These are phyloP conservation scores for Uloborus diversus DNA, from an alignment of 1,140 invertebrate species.

Conservation along the genomic window DNA sequence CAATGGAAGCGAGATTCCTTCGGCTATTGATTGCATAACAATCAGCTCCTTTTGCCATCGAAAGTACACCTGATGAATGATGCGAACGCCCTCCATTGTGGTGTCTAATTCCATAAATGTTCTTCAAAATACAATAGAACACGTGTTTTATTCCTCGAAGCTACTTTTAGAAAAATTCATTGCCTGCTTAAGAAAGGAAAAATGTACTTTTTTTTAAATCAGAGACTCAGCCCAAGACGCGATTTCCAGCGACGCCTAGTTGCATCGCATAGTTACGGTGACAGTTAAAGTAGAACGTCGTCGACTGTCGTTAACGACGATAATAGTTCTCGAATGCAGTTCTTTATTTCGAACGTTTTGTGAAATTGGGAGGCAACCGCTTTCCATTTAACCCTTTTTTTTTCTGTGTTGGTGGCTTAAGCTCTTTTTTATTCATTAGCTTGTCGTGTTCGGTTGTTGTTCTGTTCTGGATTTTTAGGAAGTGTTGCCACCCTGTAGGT, in stretches of 20 bases:
- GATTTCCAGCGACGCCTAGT: conserved; percentile 37
- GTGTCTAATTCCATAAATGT: no score
- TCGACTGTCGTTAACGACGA: conserved; percentile 41
- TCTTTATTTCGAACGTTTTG: conserved; percentile 6
- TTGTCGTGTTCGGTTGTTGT: conserved; percentile 25
- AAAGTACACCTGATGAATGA: no score
- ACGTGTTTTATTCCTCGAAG: no score
- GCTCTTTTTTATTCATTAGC: conserved; percentile 54
- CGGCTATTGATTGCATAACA: no score
- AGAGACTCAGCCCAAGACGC: conserved; percentile 24
- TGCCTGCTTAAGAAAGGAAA: no score
- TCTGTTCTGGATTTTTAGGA: conserved; percentile 16
- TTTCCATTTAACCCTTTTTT: conserved; percentile 31
- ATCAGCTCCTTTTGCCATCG: no score
- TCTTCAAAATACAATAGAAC: no score
- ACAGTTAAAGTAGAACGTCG: conserved; percentile 43
- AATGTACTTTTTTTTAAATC: no score
- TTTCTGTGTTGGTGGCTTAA: conserved; percentile 44
- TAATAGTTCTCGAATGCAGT: conserved; percentile 24
- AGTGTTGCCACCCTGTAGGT: conserved; percentile 33
- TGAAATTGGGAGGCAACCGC: conserved; percentile 6
- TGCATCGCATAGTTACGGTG: conserved; percentile 4
- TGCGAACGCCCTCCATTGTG: no score
- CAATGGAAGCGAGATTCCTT: no score
- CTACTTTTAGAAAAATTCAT: no score